These are phyloP conservation scores for Odontomyia ornata DNA, from an alignment of 2,888 invertebrate species.

Conservation along the genomic window DNA sequence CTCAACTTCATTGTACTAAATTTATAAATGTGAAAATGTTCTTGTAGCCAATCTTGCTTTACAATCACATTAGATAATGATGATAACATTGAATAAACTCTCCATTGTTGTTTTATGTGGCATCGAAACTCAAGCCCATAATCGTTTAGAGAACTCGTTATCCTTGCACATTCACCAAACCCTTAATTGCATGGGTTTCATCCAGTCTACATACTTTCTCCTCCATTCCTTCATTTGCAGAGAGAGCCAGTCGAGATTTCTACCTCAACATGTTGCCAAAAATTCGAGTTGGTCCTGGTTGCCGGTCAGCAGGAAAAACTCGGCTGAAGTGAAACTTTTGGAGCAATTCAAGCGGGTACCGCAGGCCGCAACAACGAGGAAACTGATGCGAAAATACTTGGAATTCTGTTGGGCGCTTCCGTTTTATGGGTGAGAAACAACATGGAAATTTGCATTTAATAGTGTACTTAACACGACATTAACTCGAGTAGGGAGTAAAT, in stretches of 20 bases:
- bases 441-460: slow-evolving; percentile 37
- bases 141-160: not conserved
- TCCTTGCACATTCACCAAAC: not conserved
- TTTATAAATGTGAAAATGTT: too few species aligned
- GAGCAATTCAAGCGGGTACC: slow-evolving; percentile 90
- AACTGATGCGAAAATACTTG: slow-evolving; percentile 87
- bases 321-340: slow-evolving; percentile 83
- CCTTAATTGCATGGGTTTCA: not conserved
- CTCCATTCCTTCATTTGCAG: slow-evolving; percentile 60
- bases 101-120: not conserved
- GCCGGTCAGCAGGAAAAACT: slow-evolving; percentile 81
- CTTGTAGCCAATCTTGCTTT: too few species aligned
- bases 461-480: slow-evolving; percentile 33
- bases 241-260: slow-evolving; percentile 78
- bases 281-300: slow-evolving; percentile 76
- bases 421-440: slow-evolving; percentile 78
- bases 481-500: slow-evolving; percentile 25
- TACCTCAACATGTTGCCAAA: slow-evolving; percentile 80
- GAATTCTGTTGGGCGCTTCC: slow-evolving; percentile 91
- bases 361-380: slow-evolving; percentile 80
- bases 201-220: not conserved
- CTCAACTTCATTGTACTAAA: too few species aligned
- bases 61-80: too few species aligned
- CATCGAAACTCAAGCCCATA: not conserved
- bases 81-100: not conserved